Evolutionary conservation across 2,888 invertebrate species (phyloP), one percentile per base, ranked within the genome.

Genomic region (Ophion ellenae): DNA sequence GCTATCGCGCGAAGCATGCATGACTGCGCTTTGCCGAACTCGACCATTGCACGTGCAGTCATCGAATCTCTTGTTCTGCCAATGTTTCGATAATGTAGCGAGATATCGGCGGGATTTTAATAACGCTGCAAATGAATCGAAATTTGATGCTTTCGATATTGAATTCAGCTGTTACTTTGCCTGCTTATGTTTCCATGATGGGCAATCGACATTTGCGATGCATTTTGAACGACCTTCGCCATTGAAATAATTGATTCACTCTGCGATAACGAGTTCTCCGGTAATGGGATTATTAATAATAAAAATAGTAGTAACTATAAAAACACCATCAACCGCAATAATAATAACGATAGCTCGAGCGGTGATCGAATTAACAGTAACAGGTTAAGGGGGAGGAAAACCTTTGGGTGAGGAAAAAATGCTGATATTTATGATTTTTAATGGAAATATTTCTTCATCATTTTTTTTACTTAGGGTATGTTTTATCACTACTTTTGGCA

Each of bases 21-120:
- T 45, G 63, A 69, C 20, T 64, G 28, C 14, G 14, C 74, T 74
- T 40, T n/a, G 47, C 17, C 47, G 11, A 66, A 11, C 6, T 36
- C 74, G 66, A 69, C 36, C 28, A 73, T 45, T 81, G 59, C 47
- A 17, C 73, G 24, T 57, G 79, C 64, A 53, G 36, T 70, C 70
- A 45, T 32, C 32, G 69, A 57, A 57, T 70, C 53, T 45, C 74
- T 67, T 61, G 73, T 47, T 59, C 28, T 10, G n/a, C 66, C 40
- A 67, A 40, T 63, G 64, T 75, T 81, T 75, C 78, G 64, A 75
- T 74, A 81, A 84, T 73, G 76, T 69, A 7, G 9, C 45, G 7
- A 64, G 36, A 40, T 63, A 74, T 79, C 64, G 61, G 45, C 45
- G 20, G 10, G 45, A 53, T 53, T 53, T 53, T 53, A 17, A 84